These are phyloP conservation scores for Orussus abietinus DNA, from an alignment of 1,140 invertebrate species.

Conservation along the genomic window DNA sequence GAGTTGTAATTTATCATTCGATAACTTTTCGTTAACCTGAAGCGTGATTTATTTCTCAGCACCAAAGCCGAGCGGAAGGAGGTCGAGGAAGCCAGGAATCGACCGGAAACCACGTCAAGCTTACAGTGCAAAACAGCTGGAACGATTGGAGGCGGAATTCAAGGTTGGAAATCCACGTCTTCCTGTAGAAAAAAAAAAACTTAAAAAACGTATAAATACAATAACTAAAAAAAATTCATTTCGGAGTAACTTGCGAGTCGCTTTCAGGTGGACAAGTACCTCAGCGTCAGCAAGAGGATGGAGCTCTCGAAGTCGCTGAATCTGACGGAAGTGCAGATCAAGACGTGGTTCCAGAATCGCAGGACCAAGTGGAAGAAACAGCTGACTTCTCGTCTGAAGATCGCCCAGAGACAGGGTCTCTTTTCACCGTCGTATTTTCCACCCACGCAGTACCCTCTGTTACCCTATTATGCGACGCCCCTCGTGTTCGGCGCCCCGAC, in stretches of 20 bases:
- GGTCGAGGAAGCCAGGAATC: conserved; percentile 77
- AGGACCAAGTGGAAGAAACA: conserved; percentile 97
- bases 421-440: conserved; percentile 69
- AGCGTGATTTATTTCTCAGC: conserved; percentile 55
- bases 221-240: conserved; percentile 7
- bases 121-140: conserved; percentile 90
- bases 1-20: too few species aligned
- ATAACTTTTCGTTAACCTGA: conserved; percentile 10
- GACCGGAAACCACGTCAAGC: conserved; percentile 93
- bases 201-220: too few species aligned
- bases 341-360: conserved; percentile 96
- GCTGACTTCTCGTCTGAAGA: conserved; percentile 80
- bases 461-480: conserved; percentile 51
- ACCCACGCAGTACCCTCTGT: conserved; percentile 60
- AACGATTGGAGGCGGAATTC: conserved; percentile 87
- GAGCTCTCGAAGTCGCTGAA: conserved; percentile 84
- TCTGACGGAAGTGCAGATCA: conserved; percentile 94
- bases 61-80: conserved; percentile 70
- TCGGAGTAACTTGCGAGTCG: conserved; percentile 5
- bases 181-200: too few species aligned
- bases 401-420: conserved; percentile 79
- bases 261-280: conserved; percentile 81
- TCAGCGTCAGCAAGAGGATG: conserved; percentile 92
- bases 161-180: too few species aligned
- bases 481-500: conserved; percentile 51